Evolutionary conservation across 2,113 vertebrate species (phyloP).

Genomic region (Chitala chitala): DNA sequence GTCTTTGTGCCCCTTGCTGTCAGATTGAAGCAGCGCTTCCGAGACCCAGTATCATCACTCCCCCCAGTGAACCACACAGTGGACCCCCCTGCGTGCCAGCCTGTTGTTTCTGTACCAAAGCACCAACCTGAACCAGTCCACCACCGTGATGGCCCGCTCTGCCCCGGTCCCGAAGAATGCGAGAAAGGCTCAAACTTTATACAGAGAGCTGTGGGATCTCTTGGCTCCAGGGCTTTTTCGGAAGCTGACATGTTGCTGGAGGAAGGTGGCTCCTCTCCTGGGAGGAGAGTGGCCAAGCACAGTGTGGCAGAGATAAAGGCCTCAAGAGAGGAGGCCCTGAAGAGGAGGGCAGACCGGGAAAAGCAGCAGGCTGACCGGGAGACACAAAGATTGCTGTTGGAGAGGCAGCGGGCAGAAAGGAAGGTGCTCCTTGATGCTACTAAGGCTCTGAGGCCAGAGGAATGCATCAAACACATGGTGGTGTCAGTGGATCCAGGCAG

Average conservation of each 20-base stretch:
- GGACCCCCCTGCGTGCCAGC: background rate
- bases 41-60: background rate
- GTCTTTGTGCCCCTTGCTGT: constrained; percentile 54
- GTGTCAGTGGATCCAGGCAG: constrained; percentile 79
- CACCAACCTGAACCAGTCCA: background rate
- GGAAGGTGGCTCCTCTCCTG: constrained; percentile 6
- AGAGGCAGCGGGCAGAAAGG: constrained; percentile 55
- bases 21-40: constrained; percentile 55
- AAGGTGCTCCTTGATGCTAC: constrained; percentile 47
- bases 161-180: constrained; percentile 22
- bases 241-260: constrained; percentile 9
- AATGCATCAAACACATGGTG: constrained; percentile 73
- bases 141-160: background rate
- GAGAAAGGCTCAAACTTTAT: fast-evolving
- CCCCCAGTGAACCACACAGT: background rate
- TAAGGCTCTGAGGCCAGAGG: constrained; percentile 72
- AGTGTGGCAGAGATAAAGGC: constrained; percentile 43
- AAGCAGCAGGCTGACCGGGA: constrained; percentile 45
- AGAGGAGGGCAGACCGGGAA: constrained; percentile 37
- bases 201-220: background rate
- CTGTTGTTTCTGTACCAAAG: background rate
- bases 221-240: background rate
- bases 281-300: constrained; percentile 43
- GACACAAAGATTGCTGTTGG: constrained; percentile 36
- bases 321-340: constrained; percentile 37